Base-by-base conservation (phyloP, 2,113 vertebrate genomes). In the Hyla sarda region DNA sequence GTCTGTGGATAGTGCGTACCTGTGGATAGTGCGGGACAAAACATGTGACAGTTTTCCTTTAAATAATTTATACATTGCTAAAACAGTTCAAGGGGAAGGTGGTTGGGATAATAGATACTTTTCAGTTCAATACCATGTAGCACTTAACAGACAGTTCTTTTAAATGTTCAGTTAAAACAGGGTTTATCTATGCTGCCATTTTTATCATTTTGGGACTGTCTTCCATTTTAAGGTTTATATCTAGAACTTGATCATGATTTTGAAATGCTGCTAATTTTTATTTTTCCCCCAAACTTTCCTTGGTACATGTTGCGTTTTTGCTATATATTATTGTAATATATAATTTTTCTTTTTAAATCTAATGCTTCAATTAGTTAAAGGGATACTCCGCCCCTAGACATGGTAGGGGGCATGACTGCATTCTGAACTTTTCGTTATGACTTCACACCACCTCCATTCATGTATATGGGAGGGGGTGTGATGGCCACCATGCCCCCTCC, bases 211-310 rank as follows among this genome's bases (percentile, higher is more conserved):
- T 11, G 12, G 56, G 56, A 25, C 14, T 6, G 71, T 62, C 83
- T 77, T 65, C 58, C 41, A 67, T 78, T 48, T 65, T 77, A 25
- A 21, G 45, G 6, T 47, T 83, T 34, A 17, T 82, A 14, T 74
- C 73, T 45, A 32, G 5, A 41, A 76, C 71, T 34, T 84, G 23
- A 75, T 62, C 5, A 9, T 58, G 25, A 56, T 72, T 28, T 85
- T 78, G 2, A 56, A 78, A 78, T 85, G 83, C 82, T 83, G 82
- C 83, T 77, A 78, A 77, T 28, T 84, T 71, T 65, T 69, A n/a
- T 23, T 77, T 60, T 13, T 52, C 47, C 3, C 34, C 77, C 48
- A 23, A 34, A 19, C 28, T 78, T 50, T 21, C 47, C 3, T 71
- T 82, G 45, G 41, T 82, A 47, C 79, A 12, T 54, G 21, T 82